Percentiles rank a stretch among this genome's conserved stretches.
Conservation (phyloP, 1,140 invertebrate species). For the Aradophagus sp. region DNA sequence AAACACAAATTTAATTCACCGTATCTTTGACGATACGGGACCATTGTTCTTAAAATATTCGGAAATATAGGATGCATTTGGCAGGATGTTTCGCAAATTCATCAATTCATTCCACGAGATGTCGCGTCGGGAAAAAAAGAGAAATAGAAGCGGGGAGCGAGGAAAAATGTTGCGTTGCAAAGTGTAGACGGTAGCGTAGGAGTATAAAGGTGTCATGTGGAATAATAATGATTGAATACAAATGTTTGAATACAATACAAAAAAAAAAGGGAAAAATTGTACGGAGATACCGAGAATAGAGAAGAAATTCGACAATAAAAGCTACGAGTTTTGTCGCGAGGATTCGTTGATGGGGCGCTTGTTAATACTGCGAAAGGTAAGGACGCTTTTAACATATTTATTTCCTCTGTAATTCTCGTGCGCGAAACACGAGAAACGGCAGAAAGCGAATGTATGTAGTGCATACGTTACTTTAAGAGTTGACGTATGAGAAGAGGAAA, state of each 20-base stretch:
- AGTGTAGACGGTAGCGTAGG: slow-evolving; percentile 12
- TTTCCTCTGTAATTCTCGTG: slow-evolving; percentile 49
- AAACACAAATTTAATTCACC: slow-evolving; percentile 38
- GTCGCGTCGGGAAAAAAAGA: slow-evolving; percentile 6
- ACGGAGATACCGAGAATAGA: slow-evolving; percentile 34
- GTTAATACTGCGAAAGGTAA: slow-evolving; percentile 37
- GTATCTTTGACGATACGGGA: slow-evolving; percentile 15
- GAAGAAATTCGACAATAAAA: slow-evolving; percentile 45
- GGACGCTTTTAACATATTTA: slow-evolving; percentile 48
- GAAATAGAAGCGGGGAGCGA: no score
- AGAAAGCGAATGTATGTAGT: slow-evolving; percentile 20
- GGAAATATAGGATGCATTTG: slow-evolving; percentile 9
- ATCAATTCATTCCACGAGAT: slow-evolving; percentile 40
- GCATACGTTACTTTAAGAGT: slow-evolving; percentile 30
- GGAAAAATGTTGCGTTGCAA: slow-evolving; percentile 36
- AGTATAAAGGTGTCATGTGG: slow-evolving; percentile 40
- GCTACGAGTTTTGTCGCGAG: slow-evolving; percentile 36
- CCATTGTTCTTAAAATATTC: slow-evolving; percentile 32
- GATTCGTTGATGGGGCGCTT: slow-evolving; percentile 32
- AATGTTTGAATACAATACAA: slow-evolving; percentile 49
- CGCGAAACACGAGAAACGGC: slow-evolving; percentile 26
- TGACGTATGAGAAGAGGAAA: slow-evolving; percentile 27
- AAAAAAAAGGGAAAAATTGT: slow-evolving; percentile 28
- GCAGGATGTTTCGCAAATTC: slow-evolving; percentile 42
- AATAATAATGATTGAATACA: slow-evolving; percentile 55